These are phyloP conservation scores for Nymphalis urticae DNA, from an alignment of 2,888 invertebrate species.

Conservation along the genomic window DNA sequence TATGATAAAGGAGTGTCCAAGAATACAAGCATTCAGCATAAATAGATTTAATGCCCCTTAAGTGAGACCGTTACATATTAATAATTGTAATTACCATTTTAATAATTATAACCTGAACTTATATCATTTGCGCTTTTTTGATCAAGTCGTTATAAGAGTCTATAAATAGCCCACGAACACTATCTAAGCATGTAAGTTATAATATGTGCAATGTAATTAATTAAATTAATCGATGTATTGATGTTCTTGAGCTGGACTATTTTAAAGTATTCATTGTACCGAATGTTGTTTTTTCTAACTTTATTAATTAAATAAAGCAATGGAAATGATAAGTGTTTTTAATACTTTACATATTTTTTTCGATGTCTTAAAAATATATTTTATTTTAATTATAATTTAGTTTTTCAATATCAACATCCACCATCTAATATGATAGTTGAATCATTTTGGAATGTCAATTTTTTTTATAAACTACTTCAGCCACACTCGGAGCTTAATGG, in stretches of 20 bases:
- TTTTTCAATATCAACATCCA: background rate
- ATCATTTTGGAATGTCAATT: too few relatives aligned
- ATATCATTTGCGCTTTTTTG: constrained; percentile 15
- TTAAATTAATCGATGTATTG: constrained; percentile 37
- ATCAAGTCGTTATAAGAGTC: constrained; percentile 15
- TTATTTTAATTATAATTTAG: too few relatives aligned
- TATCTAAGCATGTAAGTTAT: constrained; percentile 8
- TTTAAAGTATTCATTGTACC: constrained; percentile 41
- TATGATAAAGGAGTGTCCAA: constrained; percentile 15
- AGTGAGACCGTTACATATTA: background rate
- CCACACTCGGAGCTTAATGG: too few relatives aligned
- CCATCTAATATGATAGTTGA: background rate
- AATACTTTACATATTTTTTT: too few relatives aligned
- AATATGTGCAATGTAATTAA: constrained; percentile 23
- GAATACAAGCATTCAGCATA: background rate
- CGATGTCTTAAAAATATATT: too few relatives aligned
- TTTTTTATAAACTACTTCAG: too few relatives aligned
- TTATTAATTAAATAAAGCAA: constrained; percentile 44
- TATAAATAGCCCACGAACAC: constrained; percentile 13
- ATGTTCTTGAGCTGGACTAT: constrained; percentile 43
- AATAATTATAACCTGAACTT: constrained; percentile 8
- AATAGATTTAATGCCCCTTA: background rate
- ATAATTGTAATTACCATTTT: background rate
- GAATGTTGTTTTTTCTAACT: constrained; percentile 41
- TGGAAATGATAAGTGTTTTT: constrained; percentile 18